Base-by-base conservation (phyloP, 2,888 invertebrate species). In the Diabrotica balteata region DNA sequence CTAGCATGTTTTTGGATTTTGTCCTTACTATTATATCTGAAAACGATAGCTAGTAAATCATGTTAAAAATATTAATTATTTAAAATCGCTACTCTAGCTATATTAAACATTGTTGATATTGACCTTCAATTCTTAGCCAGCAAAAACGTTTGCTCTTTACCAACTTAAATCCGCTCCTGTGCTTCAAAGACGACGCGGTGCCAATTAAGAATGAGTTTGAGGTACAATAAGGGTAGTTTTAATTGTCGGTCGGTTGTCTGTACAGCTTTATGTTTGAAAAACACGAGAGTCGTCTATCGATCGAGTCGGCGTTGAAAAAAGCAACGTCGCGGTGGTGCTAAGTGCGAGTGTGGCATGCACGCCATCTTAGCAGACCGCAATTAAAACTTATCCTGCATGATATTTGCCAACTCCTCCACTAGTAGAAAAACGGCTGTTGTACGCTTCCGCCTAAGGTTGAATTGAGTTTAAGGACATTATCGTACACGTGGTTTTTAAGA, bases 331-430 rank as follows among this genome's bases (percentile, higher is more conserved):
- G 82, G 83, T 81, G 82, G 83, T 81, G 83, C 83, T 84, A 84
- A 84, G 84, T 84, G 84, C 82, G 81, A 83, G 82, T 83, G 83
- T 84, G 82, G 83, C 83, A 84, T 84, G 84, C 84, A 84, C 84
- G 84, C 82, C 84, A 84, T 84, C 84, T 84, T 84, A 84, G 83
- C 80, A 82, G 81, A 81, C 83, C 83, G 84, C 83, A 84, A 84
- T 84, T 84, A 84, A 84, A 84, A 80, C 77, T 69, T 65, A 64
- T 61, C 57, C 65, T 53, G 66, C 66, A 66, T 69, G 62, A 62
- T 66, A 62, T 69, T 69, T 60, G 47, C 62, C 66, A 60, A 50
- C 46, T 69, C 17, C 62, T 62, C 65, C 49, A 49, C 49, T 58
- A 58, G 64, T 57, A 17, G 58, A 44, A 50, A 54, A 63, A 17